Evolutionary conservation across 2,113 vertebrate species (phyloP), one percentile per base, ranked within the genome.

Genomic region (Australoheros scitulus): DNA sequence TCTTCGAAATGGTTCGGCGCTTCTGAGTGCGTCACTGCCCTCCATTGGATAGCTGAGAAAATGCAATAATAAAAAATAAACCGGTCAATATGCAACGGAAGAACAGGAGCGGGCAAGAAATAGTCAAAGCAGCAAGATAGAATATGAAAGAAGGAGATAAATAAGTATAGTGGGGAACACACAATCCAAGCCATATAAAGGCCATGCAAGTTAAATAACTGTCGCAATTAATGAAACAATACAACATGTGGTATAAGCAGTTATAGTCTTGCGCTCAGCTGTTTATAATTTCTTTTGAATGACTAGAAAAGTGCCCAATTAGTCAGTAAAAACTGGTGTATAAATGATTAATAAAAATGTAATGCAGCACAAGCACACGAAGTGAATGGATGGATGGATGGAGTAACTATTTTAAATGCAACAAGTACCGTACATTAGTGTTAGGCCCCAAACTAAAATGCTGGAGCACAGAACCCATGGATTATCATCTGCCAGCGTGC

Each of bases 381-480:
- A 26, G 26, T 26, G 26, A 26, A 26, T 26, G 26, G 26, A 26
- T 26, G 26, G 26, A 26, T 26, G 26, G 6, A 34, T 34, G 15
- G 13, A 52, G 32, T 5, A 32, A 72, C 20, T 22, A 11, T 72
- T 72, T 52, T 52, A 72, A 72, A 72, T 72, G 26, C 17, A 72
- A 32, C 26, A 72, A 32, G 29, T 3, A 32, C 43, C 32, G 17
- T 72, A 32, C 41, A 70, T 70, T 50, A 29, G 24, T 50, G 65
- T 1, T 32, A 52, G 24, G 43, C 20, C 26, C 13, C 60, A 47
- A 32, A 57, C 5, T 34, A 59, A 89, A 85, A 89, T 61, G 80
- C 87, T 84, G 90, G 91, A 88, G 88, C 60, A 63, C 32, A 70
- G 11, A 55, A 52, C 26, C 24, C 17, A 32, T 7, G 3, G 17